Base-by-base conservation (phyloP, 2,888 invertebrate genomes). In the Antitype chi region DNA sequence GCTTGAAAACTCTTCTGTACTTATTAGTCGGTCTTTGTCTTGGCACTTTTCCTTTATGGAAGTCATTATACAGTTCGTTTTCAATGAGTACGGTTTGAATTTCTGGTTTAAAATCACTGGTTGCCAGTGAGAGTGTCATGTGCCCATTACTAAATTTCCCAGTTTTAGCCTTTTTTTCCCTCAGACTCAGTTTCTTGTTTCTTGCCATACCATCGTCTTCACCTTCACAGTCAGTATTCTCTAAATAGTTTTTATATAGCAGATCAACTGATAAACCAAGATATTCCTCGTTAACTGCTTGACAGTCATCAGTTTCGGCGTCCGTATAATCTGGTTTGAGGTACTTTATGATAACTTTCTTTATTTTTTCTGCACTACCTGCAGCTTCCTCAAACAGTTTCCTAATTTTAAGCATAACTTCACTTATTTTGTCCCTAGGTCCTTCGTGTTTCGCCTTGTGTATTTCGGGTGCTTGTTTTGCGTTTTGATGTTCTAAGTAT, bases 401-500 rank as follows among this genome's bases (percentile, higher is more conserved):
- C 43, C 57, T 82, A 62, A 79, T 74, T 80, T 69, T 76, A 6
- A 28, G 47, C 32, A 80, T 74, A 17, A 76, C 49, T 72, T 60
- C 64, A 25, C 52, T 69, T 32, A 87, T 73, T 64, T 80, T 82
- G 67, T 87, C 78, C 23, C 63, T 77, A 64, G 49, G 60, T 17
- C 71, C 23, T 74, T 84, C 67, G 15, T 80, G 72, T 75, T 60
- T 78, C 3, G n/a, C 15, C 74, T 74, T 82, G 47, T 57, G 11
- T 53, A 32, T 28, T 28, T 72, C 59, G 8, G 69, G 28, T 38
- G 60, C 8, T 55, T 55, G 43, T 81, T 74, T 74, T 62, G 62
- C 15, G 43, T 79, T 72, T 71, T 81, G 78, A 70, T 87, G 89
- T 20, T 84, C 82, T 71, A 89, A 76, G 74, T 89, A 89, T 9